Conservation (phyloP, 64 coral and sea anemone genomes). For the Pocillopora verrucosa region DNA sequence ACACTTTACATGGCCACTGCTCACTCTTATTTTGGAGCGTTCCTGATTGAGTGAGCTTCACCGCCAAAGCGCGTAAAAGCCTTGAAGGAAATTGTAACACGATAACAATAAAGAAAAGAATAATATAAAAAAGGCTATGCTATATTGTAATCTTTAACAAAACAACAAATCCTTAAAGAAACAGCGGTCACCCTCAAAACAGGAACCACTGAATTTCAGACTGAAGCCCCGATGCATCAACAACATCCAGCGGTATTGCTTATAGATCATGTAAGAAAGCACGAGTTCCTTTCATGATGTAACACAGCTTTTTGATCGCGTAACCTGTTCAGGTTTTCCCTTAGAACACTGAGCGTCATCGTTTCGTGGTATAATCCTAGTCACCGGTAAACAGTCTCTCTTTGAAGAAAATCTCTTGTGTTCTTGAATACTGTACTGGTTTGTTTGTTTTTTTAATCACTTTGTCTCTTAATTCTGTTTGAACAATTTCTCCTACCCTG, state of each 20-base stretch:
- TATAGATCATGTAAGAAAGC: background rate
- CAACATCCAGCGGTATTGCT: background rate
- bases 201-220: too few relatives aligned
- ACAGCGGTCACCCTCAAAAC: too few relatives aligned
- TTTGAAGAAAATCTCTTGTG: background rate
- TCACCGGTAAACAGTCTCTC: background rate
- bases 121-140: too few relatives aligned
- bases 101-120: background rate
- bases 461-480: background rate
- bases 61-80: background rate
- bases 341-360: background rate
- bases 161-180: too few relatives aligned
- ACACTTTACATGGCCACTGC: background rate
- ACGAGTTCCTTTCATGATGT: background rate
- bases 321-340: constrained; percentile 5
- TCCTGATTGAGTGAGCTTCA: background rate
- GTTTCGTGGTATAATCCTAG: background rate
- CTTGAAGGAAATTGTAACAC: background rate
- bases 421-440: background rate
- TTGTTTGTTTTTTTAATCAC: background rate
- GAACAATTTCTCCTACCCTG: constrained; percentile 1
- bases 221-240: too few relatives aligned
- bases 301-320: constrained; percentile 6
- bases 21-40: constrained; percentile 28
- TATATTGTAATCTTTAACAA: too few relatives aligned